phyloP scores from a whole-genome alignment of 1,140 invertebrate species.

The Microplitis mediator region DNA sequence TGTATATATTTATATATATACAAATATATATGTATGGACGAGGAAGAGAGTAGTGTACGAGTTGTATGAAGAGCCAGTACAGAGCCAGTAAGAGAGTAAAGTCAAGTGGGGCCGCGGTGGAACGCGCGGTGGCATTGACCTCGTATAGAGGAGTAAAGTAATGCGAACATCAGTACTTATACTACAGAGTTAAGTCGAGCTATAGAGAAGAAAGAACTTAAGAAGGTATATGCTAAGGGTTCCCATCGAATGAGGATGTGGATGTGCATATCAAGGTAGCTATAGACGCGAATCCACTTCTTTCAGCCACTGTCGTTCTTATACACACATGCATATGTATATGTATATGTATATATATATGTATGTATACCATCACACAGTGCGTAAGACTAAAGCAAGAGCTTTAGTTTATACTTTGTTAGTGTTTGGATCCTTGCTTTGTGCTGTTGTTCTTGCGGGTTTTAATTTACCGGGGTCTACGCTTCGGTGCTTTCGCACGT shows the following conservation, averaged over 20 bases:
- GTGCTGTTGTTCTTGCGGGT: background rate
- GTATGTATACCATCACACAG: no score
- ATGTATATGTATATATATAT: background rate
- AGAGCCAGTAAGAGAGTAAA: slow-evolving; percentile 36
- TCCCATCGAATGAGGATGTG: slow-evolving; percentile 32
- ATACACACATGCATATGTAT: background rate
- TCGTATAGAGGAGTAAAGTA: slow-evolving; percentile 50
- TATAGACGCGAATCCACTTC: slow-evolving; percentile 22
- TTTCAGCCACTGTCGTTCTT: background rate
- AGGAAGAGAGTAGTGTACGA: slow-evolving; percentile 2
- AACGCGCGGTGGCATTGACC: slow-evolving; percentile 51
- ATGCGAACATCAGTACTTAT: slow-evolving; percentile 42
- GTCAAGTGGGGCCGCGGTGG: slow-evolving; percentile 50
- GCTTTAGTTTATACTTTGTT: background rate
- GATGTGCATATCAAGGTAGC: background rate
- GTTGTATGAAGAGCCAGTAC: slow-evolving; percentile 18
- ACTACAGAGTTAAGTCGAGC: slow-evolving; percentile 20
- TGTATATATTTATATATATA: no score
- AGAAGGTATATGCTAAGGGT: slow-evolving; percentile 16
- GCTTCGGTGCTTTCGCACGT: slow-evolving; percentile 9
- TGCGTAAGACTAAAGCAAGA: no score
- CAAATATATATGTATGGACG: no score
- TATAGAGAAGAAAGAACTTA: slow-evolving; percentile 29
- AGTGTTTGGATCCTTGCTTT: background rate
- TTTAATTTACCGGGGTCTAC: slow-evolving; percentile 1